A percentile compares a stretch with the other conserved stretches of the same genome.
These are phyloP conservation scores for Heliconius ethilla DNA, from an alignment of 2,888 invertebrate genomes.

Conservation along the genomic window DNA sequence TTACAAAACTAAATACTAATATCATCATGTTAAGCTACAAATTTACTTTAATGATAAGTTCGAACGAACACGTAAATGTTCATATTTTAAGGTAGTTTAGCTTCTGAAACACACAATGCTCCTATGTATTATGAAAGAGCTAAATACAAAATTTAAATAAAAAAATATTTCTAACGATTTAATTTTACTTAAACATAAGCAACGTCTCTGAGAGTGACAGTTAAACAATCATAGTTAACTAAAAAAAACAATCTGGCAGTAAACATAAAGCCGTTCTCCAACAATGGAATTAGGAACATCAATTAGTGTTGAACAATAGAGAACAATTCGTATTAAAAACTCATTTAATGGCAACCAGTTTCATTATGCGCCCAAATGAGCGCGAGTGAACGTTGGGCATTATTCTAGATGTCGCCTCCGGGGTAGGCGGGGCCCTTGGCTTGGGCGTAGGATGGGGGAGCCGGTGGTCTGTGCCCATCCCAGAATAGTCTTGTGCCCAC, in stretches of 20 bases:
- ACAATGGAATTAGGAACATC: slow-evolving; percentile 28
- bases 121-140: neutral
- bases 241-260: neutral
- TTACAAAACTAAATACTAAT: neutral
- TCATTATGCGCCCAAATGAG: slow-evolving; percentile 41
- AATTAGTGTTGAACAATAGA: slow-evolving; percentile 36
- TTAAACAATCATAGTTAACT: neutral
- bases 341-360: slow-evolving; percentile 39
- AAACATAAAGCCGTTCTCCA: slow-evolving; percentile 8
- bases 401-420: slow-evolving; percentile 37
- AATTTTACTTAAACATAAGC: neutral
- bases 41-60: too few relatives aligned
- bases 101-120: neutral
- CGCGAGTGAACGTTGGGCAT: slow-evolving; percentile 33
- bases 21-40: neutral
- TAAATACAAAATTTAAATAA: neutral
- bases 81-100: neutral
- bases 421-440: slow-evolving; percentile 34
- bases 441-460: too few relatives aligned
- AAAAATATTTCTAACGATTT: neutral
- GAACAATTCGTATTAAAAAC: slow-evolving; percentile 40
- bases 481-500: too few relatives aligned
- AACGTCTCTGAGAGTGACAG: neutral
- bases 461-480: too few relatives aligned
- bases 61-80: too few relatives aligned